Conservation (phyloP, 2,113 vertebrate species). For the Siphamia tubifer region DNA sequence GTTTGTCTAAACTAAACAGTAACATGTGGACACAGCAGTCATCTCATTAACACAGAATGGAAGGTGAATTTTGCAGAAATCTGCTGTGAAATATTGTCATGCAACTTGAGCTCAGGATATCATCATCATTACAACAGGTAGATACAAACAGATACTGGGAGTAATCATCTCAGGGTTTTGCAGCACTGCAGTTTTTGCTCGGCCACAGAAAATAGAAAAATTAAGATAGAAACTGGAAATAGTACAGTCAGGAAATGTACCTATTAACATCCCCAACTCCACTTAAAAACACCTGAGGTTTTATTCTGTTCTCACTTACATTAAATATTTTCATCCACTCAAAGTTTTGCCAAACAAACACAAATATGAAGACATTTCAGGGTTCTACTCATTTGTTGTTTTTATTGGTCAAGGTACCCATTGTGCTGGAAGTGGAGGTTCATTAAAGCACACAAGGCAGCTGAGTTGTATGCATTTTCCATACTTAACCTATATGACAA, state of each 20-base stretch:
- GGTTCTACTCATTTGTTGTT: slow-evolving; percentile 31
- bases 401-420: slow-evolving; percentile 35
- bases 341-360: slow-evolving; percentile 1
- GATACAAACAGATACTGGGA: background rate
- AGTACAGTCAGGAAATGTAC: slow-evolving; percentile 12
- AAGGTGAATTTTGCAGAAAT: slow-evolving; percentile 16
- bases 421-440: slow-evolving; percentile 28
- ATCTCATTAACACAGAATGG: slow-evolving; percentile 30
- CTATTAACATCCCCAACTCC: background rate
- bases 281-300: background rate
- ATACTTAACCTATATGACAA: slow-evolving; percentile 19
- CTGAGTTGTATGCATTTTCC: slow-evolving; percentile 26
- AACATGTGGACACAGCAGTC: slow-evolving; percentile 14
- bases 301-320: slow-evolving; percentile 15
- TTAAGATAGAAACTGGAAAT: slow-evolving; percentile 27
- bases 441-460: slow-evolving; percentile 44
- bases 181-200: background rate
- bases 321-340: slow-evolving; percentile 7
- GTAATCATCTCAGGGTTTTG: slow-evolving; percentile 16
- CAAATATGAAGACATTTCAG: slow-evolving; percentile 31
- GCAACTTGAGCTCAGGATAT: slow-evolving; percentile 22
- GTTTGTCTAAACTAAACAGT: slow-evolving; percentile 32
- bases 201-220: slow-evolving; percentile 20
- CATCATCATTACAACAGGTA: slow-evolving; percentile 36
- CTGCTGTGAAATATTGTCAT: background rate